Evolutionary conservation across 2,888 invertebrate genomes (phyloP), one percentile per base, ranked within the genome.

Genomic region (Branchellion lobata): DNA sequence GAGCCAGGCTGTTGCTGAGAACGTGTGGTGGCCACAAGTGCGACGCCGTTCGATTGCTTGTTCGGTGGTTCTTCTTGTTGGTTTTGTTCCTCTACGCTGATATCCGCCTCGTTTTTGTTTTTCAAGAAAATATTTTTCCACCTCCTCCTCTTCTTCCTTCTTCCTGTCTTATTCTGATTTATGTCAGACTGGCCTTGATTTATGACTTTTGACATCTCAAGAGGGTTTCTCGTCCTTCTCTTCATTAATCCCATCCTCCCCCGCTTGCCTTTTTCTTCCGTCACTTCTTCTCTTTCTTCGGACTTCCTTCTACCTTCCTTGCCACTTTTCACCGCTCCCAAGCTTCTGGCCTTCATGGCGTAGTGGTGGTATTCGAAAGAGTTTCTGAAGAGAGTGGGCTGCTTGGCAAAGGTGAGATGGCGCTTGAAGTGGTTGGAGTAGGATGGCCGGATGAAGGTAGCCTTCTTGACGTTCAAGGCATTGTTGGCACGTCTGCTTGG

Each of bases 361-460:
- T 40, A 40, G 8, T 57, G 61, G 61, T 24, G 21, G 24, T 24
- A 24, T 5, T 57, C 61, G 61, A 57, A 57, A 57, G 61, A 57
- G 61, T 57, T 57, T 57, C 61, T 57, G 61, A 57, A 57, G 21
- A 57, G 61, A n/a, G 61, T 24, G 14, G 61, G 61, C 24, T 57
- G 61, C 24, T 24, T 57, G 24, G 61, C 24, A 24, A 57, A 57
- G 3, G 21, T 24, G 21, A 57, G 61, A 57, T 57, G 61, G 21
- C 24, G 8, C 11, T 8, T 57, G 24, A 57, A 24, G 3, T 57
- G 61, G 3, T 18, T 57, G 11, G 61, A 57, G n/a, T n/a, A n/a
- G 5, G 24, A 57, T 18, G 61, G 61, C 24, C 61, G 61, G 21
- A 57, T n/a, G 24, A 57, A 57, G 3, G 61, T 57, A 3, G 61